Base-by-base conservation (phyloP, 2,113 vertebrate species). In the Macquaria ambigua region DNA sequence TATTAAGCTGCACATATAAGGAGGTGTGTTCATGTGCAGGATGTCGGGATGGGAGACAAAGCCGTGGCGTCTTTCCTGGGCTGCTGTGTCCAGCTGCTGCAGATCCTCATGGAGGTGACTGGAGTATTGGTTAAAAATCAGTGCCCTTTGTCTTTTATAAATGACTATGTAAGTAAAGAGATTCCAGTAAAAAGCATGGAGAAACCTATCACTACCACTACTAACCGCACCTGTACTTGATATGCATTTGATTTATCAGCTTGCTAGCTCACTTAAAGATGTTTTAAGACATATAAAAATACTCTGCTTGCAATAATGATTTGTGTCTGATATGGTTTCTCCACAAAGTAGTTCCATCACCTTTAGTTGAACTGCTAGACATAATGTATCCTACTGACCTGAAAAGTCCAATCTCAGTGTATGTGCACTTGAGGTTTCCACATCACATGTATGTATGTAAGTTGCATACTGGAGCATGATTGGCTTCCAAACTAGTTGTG, bases 21-120 rank as follows among this genome's bases (percentile, higher is more conserved):
- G 48, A 7, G 2, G 21, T 52, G 31, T 64, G 43, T 76, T 5
- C 79, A 0, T 72, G 68, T 67, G 81, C 77, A 99, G 98, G 98
- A 99, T 0, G 97, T 99, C 0, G 98, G 98, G 9, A 98, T 99
- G 97, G 96, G 98, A 16, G 98, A 99, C 87, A 93, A 90, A 2
- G 97, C 98, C 1, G 37, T 97, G 96, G 97, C 97, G 0, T 96
- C 94, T 21, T 99, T 99, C 94, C 96, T 99, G 56, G 96, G 97
- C 82, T 97, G 96, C 90, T 98, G 97, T 68, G 95, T 96, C 56
- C 97, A 97, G 92, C 96, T 99, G 89, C 96, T 99, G 85, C 98
- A 99, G 92, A 96, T 95, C 8, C 90, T 99, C 81, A 96, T 99
- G 95, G 98, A 99, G 98, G 98, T 99, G 97, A 96, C 86, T 84